These are phyloP conservation scores for Eutolmus rufibarbis DNA, from an alignment of 2,888 invertebrate species.

Conservation along the genomic window DNA sequence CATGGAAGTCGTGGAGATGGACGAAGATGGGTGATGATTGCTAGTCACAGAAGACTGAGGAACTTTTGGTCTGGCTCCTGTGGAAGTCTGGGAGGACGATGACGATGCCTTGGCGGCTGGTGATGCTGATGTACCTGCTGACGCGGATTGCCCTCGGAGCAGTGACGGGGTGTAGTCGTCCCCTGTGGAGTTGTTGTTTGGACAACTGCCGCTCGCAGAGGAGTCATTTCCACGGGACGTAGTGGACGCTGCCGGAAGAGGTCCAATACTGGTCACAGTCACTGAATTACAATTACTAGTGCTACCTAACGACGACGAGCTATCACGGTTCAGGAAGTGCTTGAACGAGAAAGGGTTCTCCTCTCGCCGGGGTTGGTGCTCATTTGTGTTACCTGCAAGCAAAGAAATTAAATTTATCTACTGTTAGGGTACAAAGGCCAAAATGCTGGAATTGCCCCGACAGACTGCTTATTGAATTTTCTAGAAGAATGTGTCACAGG, in stretches of 20 bases:
- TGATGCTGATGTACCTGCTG: neutral
- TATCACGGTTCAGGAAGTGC: slow-evolving; percentile 78
- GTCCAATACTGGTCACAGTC: neutral
- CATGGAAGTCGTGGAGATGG: slow-evolving; percentile 46
- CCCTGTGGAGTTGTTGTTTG: neutral
- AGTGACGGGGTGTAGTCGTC: neutral
- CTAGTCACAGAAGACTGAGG: slow-evolving; percentile 55
- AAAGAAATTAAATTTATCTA: neutral
- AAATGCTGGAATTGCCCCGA: neutral
- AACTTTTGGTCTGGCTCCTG: slow-evolving; percentile 82
- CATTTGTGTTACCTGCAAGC: slow-evolving; percentile 4
- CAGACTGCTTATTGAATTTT: neutral
- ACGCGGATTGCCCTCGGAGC: neutral
- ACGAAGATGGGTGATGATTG: slow-evolving; percentile 53
- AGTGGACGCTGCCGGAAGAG: slow-evolving; percentile 46
- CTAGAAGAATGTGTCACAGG: neutral
- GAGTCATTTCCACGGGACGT: neutral
- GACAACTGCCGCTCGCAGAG: neutral
- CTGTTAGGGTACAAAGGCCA: neutral
- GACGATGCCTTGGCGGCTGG: slow-evolving; percentile 1
- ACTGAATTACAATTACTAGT: slow-evolving; percentile 34
- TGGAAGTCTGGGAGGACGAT: slow-evolving; percentile 58
- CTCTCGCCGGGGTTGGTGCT: slow-evolving; percentile 60
- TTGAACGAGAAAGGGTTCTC: slow-evolving; percentile 86
- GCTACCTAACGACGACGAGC: slow-evolving; percentile 32